Evolutionary conservation across 2,797 vertebrate genomes (phyloP).

Genomic region (Sebastes flavidus): DNA sequence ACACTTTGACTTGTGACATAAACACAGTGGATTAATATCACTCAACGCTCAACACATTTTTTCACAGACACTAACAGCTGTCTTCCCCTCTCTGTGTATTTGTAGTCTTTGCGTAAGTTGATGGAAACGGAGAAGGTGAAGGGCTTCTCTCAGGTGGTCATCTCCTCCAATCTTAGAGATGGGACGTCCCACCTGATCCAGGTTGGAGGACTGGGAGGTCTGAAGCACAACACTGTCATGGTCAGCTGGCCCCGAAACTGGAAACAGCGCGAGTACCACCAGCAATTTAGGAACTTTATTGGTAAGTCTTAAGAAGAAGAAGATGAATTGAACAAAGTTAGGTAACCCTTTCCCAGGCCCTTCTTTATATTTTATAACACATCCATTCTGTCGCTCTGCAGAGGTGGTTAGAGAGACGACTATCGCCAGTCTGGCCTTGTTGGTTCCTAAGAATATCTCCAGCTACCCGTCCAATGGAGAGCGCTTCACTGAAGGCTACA

Average conservation of each 20-base stretch:
- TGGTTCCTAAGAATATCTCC: conserved; percentile 95
- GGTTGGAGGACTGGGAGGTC: conserved; percentile 93
- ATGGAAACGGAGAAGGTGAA: conserved; percentile 98
- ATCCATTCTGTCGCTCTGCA: background rate
- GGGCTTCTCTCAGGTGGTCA: conserved; percentile 96
- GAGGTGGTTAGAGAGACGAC: conserved; percentile 97
- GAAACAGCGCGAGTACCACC: conserved; percentile 92
- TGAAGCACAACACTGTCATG: conserved; percentile 96
- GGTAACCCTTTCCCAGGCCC: background rate
- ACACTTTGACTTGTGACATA: background rate
- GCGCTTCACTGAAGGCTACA: conserved; percentile 96
- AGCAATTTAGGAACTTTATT: conserved; percentile 94
- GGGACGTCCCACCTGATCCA: conserved; percentile 97
- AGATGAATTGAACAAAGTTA: background rate
- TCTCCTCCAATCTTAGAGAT: conserved; percentile 94
- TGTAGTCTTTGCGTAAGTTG: conserved; percentile 89
- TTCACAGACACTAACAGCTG: background rate
- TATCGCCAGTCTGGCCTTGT: conserved; percentile 89
- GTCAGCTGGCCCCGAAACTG: conserved; percentile 95
- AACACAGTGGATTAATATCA: background rate
- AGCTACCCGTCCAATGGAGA: conserved; percentile 95
- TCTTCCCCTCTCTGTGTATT: background rate
- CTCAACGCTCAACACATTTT: too few species aligned
- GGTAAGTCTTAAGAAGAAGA: conserved; percentile 73
- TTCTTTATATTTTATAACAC: background rate